Evolutionary conservation across 2,797 vertebrate species (phyloP), one percentile per base, ranked within the genome.

Genomic region (Hippocampus kuda): DNA sequence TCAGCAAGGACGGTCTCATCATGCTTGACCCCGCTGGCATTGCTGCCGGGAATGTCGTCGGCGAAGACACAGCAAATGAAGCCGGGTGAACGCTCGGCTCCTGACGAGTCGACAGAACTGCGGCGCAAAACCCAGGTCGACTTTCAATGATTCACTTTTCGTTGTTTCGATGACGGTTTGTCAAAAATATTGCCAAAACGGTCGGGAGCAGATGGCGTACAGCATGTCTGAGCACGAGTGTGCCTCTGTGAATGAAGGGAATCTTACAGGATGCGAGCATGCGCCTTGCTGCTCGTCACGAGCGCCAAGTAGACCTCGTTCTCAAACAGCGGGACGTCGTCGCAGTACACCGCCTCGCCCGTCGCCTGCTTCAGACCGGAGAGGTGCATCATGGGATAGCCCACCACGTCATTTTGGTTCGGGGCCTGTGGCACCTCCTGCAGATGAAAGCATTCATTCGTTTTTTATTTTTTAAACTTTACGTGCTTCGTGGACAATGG

Each of bases 341-440:
- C 95, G 0, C 94, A 98, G 86, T 96, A 99, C 56, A 96, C 72
- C 0, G 96, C 97, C 77, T 99, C 96, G 2, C 97, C 97, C 0
- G 93, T 94, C 1, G 95, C 93, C 81, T 99, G 96, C 81, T 95
- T 93, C 81, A 90, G 70, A 0, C 94, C 93, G 0, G 95, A 91
- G 71, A 99, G 86, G 1, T 98, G 97, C 84, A 94, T 87, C 73
- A 98, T 60, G 27, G 96, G 94, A 65, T 88, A 89, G 10, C 96
- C 96, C 53, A 99, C 91, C 56, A 86, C 89, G 49, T 98, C 94
- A 0, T 93, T 91, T 63, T 92, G 93, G 3, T 30, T 30, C 30
- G 30, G 30, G 24, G 89, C 92, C 54, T 84, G 74, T 4, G 95
- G 94, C 65, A 97, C 92, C 16, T 90, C 92, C 97, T 99, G 73